These are phyloP conservation scores for Prenolepis imparis DNA, from an alignment of 2,888 invertebrate genomes.

Conservation along the genomic window DNA sequence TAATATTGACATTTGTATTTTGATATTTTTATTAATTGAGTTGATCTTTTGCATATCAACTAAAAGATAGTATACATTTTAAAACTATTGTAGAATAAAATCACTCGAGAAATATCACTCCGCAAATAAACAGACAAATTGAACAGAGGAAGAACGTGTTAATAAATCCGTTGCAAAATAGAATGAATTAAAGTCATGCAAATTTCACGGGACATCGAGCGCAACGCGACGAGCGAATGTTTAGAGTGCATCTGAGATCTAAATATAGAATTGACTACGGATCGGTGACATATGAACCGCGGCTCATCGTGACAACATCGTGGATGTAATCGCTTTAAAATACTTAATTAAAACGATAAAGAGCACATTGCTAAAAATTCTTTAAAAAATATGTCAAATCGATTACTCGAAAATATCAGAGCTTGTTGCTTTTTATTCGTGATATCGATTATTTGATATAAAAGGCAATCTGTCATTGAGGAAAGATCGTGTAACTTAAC, in stretches of 20 bases:
- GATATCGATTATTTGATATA: background rate
- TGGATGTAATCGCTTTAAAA: conserved; percentile 66
- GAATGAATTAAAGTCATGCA: background rate
- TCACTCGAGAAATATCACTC: background rate
- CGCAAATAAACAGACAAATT: background rate
- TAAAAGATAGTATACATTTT: background rate
- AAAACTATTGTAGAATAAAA: background rate
- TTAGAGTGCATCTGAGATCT: conserved; percentile 9
- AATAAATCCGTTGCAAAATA: background rate
- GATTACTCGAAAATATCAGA: background rate
- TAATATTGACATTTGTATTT: background rate
- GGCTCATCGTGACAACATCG: conserved; percentile 53
- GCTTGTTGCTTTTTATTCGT: background rate
- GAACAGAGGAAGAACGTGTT: background rate
- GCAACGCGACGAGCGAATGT: background rate
- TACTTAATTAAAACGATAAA: conserved; percentile 72
- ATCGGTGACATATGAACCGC: conserved; percentile 29
- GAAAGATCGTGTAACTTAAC: background rate
- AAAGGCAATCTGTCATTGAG: background rate
- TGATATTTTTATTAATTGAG: background rate
- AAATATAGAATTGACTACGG: conserved; percentile 29
- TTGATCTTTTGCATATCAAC: background rate
- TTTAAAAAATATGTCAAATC: background rate
- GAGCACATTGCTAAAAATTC: conserved; percentile 41
- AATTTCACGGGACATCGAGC: background rate